Evolutionary conservation across 2,797 vertebrate species (phyloP), one percentile per base, ranked within the genome.

Genomic region (Loriculus beryllinus): DNA sequence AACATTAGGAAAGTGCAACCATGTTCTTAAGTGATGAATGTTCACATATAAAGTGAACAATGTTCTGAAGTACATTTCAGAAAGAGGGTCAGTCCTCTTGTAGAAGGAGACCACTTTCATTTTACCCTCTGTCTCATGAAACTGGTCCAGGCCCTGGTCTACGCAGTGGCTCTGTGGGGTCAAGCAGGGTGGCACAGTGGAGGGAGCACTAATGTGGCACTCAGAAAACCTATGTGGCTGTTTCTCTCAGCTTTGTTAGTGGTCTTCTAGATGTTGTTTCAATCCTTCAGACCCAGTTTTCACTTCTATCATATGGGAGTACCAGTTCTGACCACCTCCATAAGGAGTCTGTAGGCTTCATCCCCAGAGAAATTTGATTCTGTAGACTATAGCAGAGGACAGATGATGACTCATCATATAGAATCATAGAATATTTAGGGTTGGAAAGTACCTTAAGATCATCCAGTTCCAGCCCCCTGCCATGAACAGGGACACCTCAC

Each of bases 251-350:
- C 33, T 65, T 74, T 79, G 22, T 45, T 59, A 42, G n/a, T 79
- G 14, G 8, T 10, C 25, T 86, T 40, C 33, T 52, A 57, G 16
- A 12, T 64, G 70, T 29, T 17, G 12, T 64, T 52, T 67, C 71
- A 29, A 10, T 42, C 60, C 35, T 26, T 77, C 13, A 72, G 56
- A 39, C 77, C n/a, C 33, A n/a, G 33, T 33, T 87, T 93, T 70
- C 15, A 25, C 10, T 26, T 48, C 33, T 68, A 33, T 8, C 0
- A 0, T 10, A 1, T 12, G 35, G 35, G 31, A 70, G 33, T 22
- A 9, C n/a, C 42, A 23, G 14, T 43, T 81, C 35, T 43, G 54
- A 42, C 8, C 28, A 29, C 23, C 23, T 60, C 35, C 78, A 7
- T 29, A 5, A 21, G 35, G 60, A 63, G 43, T 59, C 59, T 25